phyloP scores from a whole-genome alignment of 2,113 vertebrate species.

The Erythrocercus mccallii region DNA sequence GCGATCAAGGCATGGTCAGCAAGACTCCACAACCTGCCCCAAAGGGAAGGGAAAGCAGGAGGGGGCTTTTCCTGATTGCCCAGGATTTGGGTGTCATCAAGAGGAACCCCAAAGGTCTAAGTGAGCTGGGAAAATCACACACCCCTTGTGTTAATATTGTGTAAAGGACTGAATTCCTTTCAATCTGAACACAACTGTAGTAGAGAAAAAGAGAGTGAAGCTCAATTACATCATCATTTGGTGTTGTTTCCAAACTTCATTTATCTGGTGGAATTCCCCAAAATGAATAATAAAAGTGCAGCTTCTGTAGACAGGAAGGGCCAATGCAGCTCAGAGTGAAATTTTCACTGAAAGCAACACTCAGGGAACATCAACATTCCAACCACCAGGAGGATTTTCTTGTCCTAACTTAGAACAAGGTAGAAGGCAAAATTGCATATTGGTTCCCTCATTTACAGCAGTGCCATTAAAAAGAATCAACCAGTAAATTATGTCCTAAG shows the following conservation, averaged over 20 bases:
- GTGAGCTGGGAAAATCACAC: neutral
- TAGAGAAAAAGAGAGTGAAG: neutral
- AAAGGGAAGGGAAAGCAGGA: neutral
- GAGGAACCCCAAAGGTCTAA: neutral
- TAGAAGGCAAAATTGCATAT: neutral
- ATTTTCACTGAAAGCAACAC: neutral
- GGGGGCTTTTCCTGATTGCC: neutral
- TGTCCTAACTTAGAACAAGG: neutral
- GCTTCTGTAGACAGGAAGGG: neutral
- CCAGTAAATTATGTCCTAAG: neutral
- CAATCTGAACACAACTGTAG: neutral
- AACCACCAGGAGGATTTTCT: neutral
- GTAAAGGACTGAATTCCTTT: neutral
- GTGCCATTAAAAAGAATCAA: neutral
- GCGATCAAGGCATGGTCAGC: constrained; percentile 91
- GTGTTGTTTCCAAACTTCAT: neutral
- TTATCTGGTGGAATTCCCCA: neutral
- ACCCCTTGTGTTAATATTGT: neutral
- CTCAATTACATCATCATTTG: neutral
- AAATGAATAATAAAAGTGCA: neutral
- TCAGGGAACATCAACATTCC: neutral
- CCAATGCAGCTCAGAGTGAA: neutral
- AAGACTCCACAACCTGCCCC: constrained; percentile 89
- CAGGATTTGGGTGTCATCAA: neutral
- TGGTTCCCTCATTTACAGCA: neutral